Conservation (phyloP, 2,113 vertebrate genomes). For the Ascaphus truei region DNA sequence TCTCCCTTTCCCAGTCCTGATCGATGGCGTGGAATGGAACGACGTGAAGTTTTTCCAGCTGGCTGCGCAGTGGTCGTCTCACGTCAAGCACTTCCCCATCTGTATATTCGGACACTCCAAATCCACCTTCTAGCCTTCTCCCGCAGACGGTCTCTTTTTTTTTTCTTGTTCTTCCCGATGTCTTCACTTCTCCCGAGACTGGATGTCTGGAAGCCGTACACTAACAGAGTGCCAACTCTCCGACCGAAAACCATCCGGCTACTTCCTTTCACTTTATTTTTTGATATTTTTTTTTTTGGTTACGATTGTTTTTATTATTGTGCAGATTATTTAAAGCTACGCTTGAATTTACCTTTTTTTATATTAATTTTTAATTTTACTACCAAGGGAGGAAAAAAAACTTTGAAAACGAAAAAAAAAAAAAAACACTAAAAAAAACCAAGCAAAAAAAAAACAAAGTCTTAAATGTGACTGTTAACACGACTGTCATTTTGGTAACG, state of each 20-base stretch:
- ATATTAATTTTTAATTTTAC: conserved; percentile 60
- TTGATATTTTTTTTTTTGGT: neutral
- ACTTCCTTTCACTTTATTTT: conserved; percentile 46
- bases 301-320: conserved; percentile 18
- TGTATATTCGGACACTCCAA: conserved; percentile 92
- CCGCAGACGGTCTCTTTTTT: neutral
- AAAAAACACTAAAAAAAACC: conserved; percentile 45
- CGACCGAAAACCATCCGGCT: conserved; percentile 24
- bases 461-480: conserved; percentile 48
- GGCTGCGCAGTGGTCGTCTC: conserved; percentile 96
- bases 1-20: conserved; percentile 70
- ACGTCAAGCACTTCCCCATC: conserved; percentile 96
- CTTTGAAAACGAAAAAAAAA: conserved; percentile 8
- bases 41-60: conserved; percentile 98
- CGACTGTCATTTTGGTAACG: conserved; percentile 39
- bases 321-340: conserved; percentile 52
- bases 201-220: conserved; percentile 50
- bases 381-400: conserved; percentile 53
- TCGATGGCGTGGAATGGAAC: conserved; percentile 94
- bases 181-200: conserved; percentile 25
- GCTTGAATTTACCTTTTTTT: conserved; percentile 55
- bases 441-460: conserved; percentile 46
- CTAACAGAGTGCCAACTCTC: conserved; percentile 48
- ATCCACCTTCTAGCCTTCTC: conserved; percentile 70
- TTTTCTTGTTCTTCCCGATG: neutral